Evolutionary conservation across 35 echinoderm and acorn worm genomes (phyloP), one percentile per base, ranked within the genome.

Genomic region (Lytechinus pictus): DNA sequence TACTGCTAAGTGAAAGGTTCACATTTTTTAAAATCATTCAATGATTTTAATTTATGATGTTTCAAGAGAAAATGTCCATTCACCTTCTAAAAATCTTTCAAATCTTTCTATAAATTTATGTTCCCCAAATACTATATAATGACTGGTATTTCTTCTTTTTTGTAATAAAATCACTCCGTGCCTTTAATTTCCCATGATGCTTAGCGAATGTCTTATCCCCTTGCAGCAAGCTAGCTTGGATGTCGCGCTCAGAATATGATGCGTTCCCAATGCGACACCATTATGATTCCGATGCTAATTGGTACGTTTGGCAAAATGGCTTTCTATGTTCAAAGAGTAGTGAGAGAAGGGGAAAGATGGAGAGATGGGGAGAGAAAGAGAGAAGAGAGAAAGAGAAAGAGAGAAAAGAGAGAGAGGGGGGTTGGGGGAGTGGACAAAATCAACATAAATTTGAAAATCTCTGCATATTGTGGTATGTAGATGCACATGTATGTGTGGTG

Each of bases 271-370:
- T 12, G 88, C 88, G 28, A 90, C 88, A 90, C 88, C 88, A 90
- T 90, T 90, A 54, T 90, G 88, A 90, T 90, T 90, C 88, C 28
- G 10, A 90, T 90, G 88, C 88, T 90, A 90, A 90, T 90, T 90
- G 88, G 88, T 54, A 90, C 52, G 88, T 90, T 52, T 16, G 29
- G 52, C 88, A 90, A 90, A 89, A 90, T 90, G 27, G 88, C 88
- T 4, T n/a, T 14, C 28, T 54, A 90, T 90, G 88, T 54, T 52
- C 0, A 24, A 24, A 24, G 66, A 79, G 66, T n/a, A n/a, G 66
- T 5, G 66, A 79, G 19, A 79, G 2, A 5, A 54, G 88, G 52
- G 88, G 9, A 54, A 24, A 79, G 66, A 79, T n/a, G 66, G 14
- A 13, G 61, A 71, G 61, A 71, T 13, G 6, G 2, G 60, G 60